Conservation (phyloP, 2,113 vertebrate genomes). For the Megaleporinus macrocephalus region DNA sequence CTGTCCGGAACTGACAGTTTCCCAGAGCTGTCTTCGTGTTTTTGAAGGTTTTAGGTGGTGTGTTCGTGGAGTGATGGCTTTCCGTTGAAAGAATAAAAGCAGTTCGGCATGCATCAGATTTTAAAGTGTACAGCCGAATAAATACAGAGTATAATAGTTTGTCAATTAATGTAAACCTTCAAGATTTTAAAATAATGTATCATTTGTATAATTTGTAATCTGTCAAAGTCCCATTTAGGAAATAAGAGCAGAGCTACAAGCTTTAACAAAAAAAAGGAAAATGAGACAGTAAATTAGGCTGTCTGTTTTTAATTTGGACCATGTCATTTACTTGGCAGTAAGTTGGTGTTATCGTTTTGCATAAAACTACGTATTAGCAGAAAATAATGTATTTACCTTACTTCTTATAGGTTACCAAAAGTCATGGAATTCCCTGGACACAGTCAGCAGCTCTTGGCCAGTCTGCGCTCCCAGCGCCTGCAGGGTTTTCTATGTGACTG, state of each 20-base stretch:
- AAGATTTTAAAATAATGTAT: too few species aligned
- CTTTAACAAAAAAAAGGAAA: neutral
- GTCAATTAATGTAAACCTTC: too few species aligned
- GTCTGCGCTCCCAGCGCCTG: constrained; percentile 86
- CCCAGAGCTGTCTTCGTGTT: neutral
- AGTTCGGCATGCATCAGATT: neutral
- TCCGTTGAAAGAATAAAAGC: neutral
- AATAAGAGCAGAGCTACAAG: too few species aligned
- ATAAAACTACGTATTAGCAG: too few species aligned
- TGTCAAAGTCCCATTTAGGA: too few species aligned
- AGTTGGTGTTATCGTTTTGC: too few species aligned
- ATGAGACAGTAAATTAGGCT: neutral
- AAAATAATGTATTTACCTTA: neutral
- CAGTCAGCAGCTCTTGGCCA: constrained; percentile 87
- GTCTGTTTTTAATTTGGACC: neutral
- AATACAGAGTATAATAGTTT: too few species aligned
- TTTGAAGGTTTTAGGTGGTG: neutral
- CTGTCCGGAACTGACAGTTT: neutral
- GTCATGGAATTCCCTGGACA: constrained; percentile 93
- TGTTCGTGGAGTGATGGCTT: neutral
- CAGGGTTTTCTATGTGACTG: constrained; percentile 96
- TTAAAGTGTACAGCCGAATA: neutral
- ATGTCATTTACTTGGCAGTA: neutral
- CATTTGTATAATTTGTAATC: too few species aligned
- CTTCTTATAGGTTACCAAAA: constrained; percentile 5